These are phyloP conservation scores for Arrhopalites spinosus DNA, from an alignment of 2,888 invertebrate genomes.

Conservation along the genomic window DNA sequence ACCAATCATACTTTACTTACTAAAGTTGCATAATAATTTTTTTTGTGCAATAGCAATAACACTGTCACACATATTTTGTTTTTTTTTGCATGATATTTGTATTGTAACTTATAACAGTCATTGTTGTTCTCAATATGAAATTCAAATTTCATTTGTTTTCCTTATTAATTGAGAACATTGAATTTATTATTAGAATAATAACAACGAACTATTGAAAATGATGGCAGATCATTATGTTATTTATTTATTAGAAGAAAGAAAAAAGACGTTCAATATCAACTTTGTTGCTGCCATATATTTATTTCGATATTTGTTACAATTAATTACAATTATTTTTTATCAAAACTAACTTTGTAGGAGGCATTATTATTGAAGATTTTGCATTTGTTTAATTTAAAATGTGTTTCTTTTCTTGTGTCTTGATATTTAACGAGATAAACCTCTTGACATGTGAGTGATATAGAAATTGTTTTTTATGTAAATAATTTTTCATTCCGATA, in stretches of 20 bases:
- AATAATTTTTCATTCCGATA: neutral
- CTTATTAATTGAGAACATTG: neutral
- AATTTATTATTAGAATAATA: neutral
- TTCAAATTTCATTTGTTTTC: neutral
- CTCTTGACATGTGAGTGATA: neutral
- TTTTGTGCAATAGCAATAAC: too few relatives aligned
- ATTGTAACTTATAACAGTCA: too few relatives aligned
- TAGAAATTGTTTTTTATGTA: neutral
- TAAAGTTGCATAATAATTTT: too few relatives aligned
- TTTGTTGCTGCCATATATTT: slow-evolving; percentile 3
- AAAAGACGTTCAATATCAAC: neutral
- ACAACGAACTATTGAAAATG: too few relatives aligned
- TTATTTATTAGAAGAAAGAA: neutral
- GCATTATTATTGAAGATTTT: neutral
- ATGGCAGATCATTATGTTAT: neutral
- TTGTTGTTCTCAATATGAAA: too few relatives aligned
- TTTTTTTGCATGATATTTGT: too few relatives aligned
- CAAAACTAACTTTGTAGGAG: neutral
- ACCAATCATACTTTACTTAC: too few relatives aligned
- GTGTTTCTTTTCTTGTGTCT: too few relatives aligned
- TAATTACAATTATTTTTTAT: slow-evolving; percentile 4
- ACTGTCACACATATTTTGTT: too few relatives aligned
- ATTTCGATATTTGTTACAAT: too few relatives aligned
- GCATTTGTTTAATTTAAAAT: neutral
- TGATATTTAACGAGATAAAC: neutral